Base-by-base conservation (phyloP, 2,888 invertebrate species). In the Folsomia manolachei region DNA sequence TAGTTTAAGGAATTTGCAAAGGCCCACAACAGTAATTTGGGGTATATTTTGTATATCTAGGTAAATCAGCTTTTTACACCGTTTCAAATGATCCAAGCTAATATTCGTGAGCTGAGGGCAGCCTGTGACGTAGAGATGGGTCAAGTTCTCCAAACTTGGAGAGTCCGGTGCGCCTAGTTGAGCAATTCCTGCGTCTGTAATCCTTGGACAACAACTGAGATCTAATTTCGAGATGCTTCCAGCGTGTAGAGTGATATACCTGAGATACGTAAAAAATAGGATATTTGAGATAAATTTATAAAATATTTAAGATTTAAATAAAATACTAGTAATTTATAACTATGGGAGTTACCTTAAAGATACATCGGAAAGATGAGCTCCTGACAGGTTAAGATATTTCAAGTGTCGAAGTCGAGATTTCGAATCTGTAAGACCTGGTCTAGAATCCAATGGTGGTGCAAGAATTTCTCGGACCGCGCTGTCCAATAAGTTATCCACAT, bases 361-460 rank as follows among this genome's bases (percentile, higher is more conserved):
- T n/a, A 93, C 90, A 83, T 96, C 96, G 0, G 94, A 92, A 76
- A 97, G 89, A 81, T 95, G 94, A 0, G 94, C 94, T 14, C 95
- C 95, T 25, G 93, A 91, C 69, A 96, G 85, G 75, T 90, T 88
- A 21, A 97, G 85, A 70, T 88, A 89, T 76, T 89, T 88, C 27
- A 96, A 85, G 79, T 92, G 90, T 60, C 93, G 89, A 53, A 96
- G 87, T 7, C 92, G 88, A 19, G 91, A 90, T 77, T 90, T 89
- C 52, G 90, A 90, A 81, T 91, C 89, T 60, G 90, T 88, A 63
- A 91, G 84, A 18, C 90, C 90, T 0, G 94, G 94, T 27, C 94
- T 85, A 0, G 93, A 91, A 82, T 94, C 94, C 81, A 91, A 90
- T 0, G 94, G 94, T 14, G 95, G 92, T 52, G 93, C 92, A 0